These are phyloP conservation scores for Drosophila saltans DNA, from an alignment of 1,140 invertebrate genomes.

Conservation along the genomic window DNA sequence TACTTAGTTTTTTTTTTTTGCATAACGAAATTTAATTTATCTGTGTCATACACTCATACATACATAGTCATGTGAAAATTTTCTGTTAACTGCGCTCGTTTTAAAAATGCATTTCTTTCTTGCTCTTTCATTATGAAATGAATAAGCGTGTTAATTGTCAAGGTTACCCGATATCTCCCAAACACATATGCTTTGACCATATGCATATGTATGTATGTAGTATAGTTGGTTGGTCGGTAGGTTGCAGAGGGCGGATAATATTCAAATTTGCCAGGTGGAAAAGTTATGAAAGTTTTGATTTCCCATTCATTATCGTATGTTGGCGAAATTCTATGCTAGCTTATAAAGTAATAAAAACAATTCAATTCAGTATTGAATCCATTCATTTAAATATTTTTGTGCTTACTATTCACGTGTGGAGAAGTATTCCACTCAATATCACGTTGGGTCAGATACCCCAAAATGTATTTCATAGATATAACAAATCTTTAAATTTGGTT, in stretches of 20 bases:
- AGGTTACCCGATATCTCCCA: background rate
- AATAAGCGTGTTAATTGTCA: conserved; percentile 4
- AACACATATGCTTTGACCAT: background rate
- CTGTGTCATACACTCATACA: background rate
- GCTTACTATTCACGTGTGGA: background rate
- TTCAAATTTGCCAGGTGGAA: background rate
- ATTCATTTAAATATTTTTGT: no score
- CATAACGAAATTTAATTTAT: conserved; percentile 43
- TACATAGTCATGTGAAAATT: conserved; percentile 37
- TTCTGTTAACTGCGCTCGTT: conserved; percentile 47
- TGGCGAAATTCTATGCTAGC: no score
- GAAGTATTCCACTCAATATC: background rate
- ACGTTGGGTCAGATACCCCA: background rate
- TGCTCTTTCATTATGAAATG: conserved; percentile 2
- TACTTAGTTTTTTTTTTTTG: conserved; percentile 8
- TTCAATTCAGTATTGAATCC: no score
- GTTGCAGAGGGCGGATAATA: background rate
- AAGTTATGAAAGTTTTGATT: background rate
- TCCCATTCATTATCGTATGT: background rate
- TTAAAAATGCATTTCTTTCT: background rate
- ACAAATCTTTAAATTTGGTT: background rate
- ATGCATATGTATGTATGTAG: background rate
- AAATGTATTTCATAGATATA: no score
- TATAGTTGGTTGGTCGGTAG: no score
- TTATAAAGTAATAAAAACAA: no score